Conservation (phyloP, 2,888 invertebrate species). For the Zygaena filipendulae region DNA sequence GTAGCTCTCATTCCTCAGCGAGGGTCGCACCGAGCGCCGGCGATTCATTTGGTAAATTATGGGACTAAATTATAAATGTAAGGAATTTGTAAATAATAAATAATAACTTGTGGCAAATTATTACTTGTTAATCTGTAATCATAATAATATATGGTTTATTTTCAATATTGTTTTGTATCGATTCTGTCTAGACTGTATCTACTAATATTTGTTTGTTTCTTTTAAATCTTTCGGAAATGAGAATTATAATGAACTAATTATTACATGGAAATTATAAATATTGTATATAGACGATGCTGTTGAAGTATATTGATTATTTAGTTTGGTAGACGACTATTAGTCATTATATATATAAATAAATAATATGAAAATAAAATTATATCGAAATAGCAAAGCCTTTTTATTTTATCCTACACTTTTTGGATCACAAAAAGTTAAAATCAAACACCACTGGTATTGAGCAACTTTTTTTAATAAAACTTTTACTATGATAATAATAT, state of each 20-base stretch:
- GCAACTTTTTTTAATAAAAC: conserved; percentile 64
- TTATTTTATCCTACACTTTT: conserved; percentile 9
- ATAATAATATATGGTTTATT: too few relatives aligned
- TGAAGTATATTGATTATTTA: conserved; percentile 63
- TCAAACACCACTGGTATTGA: conserved; percentile 35
- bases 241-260: too few relatives aligned
- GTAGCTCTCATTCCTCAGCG: too few relatives aligned
- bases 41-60: conserved; percentile 54
- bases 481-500: conserved; percentile 46
- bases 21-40: conserved; percentile 22
- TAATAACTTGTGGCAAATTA: conserved; percentile 63
- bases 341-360: conserved; percentile 64
- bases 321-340: conserved; percentile 65
- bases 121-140: conserved; percentile 53
- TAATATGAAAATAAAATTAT: conserved; percentile 62
- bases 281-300: conserved; percentile 66
- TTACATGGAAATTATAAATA: conserved; percentile 63
- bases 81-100: conserved; percentile 64
- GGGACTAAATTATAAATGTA: conserved; percentile 61
- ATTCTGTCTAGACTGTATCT: conserved; percentile 18
- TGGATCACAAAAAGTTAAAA: conserved; percentile 17
- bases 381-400: conserved; percentile 39
- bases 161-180: conserved; percentile 48
- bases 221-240: conserved; percentile 31
- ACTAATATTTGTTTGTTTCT: neutral